A percentile compares a stretch with the other conserved stretches of the same genome.
These are phyloP conservation scores for Riparia riparia DNA, from an alignment of 2,113 vertebrate species.

Conservation along the genomic window DNA sequence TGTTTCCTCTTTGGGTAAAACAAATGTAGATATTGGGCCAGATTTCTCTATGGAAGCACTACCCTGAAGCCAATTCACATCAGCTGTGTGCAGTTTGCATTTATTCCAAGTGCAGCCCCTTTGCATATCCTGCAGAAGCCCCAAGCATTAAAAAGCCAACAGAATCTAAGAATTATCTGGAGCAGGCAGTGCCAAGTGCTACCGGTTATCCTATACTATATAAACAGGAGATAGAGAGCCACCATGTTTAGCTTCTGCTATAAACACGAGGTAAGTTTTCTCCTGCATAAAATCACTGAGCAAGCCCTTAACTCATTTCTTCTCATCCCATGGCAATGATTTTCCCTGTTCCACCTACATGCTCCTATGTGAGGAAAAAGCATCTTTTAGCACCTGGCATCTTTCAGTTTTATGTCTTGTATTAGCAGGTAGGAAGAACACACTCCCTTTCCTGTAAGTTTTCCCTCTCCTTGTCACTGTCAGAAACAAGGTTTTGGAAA, in stretches of 20 bases:
- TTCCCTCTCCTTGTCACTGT: neutral
- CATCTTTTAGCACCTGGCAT: neutral
- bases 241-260: neutral
- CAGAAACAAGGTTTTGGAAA: constrained; percentile 33
- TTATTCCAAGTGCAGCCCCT: neutral
- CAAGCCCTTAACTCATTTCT: neutral
- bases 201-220: neutral
- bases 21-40: neutral
- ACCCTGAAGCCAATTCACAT: neutral
- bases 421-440: neutral
- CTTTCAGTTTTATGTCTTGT: neutral
- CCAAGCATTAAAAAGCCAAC: neutral
- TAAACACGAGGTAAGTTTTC: neutral
- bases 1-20: neutral
- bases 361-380: neutral
- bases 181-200: neutral
- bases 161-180: neutral
- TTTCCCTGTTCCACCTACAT: neutral
- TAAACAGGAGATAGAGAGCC: neutral
- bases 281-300: neutral
- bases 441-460: neutral
- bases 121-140: neutral
- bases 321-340: neutral
- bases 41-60: neutral
- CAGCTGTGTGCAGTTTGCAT: neutral